phyloP scores from a whole-genome alignment of 1,140 invertebrate species.

The Drosophila cardini region DNA sequence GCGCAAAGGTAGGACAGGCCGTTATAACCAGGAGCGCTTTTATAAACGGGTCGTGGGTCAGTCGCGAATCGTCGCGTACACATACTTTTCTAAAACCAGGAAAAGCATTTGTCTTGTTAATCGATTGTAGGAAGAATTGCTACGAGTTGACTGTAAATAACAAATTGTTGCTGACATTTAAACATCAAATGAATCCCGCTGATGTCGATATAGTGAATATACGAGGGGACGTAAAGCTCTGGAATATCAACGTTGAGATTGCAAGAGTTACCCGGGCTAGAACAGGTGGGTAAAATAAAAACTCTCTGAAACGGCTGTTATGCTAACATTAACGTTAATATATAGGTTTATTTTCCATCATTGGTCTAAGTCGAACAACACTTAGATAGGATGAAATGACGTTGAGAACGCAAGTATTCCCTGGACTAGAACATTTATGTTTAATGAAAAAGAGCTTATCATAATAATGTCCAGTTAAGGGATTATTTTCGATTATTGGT shows the following conservation, averaged over 20 bases:
- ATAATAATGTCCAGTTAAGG: too few species aligned
- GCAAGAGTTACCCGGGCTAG: not conserved
- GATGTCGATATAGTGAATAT: constrained; percentile 84
- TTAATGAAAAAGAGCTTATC: too few species aligned
- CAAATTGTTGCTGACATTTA: constrained; percentile 77
- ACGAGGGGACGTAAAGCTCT: constrained; percentile 82
- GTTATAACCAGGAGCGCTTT: constrained; percentile 85
- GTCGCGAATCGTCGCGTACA: constrained; percentile 77
- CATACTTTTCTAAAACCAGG: constrained; percentile 83
- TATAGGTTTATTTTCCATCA: not conserved
- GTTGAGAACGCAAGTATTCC: too few species aligned
- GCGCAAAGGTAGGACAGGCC: constrained; percentile 66
- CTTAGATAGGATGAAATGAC: constrained; percentile 1
- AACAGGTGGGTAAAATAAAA: constrained; percentile 7
- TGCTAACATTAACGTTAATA: too few species aligned
- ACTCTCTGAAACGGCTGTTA: not conserved
- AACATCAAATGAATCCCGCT: constrained; percentile 63
- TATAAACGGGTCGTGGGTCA: constrained; percentile 82
- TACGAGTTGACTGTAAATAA: constrained; percentile 85
- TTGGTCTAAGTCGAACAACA: not conserved
- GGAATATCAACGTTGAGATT: constrained; percentile 55
- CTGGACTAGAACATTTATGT: too few species aligned
- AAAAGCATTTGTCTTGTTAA: constrained; percentile 77
- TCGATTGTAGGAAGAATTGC: constrained; percentile 61
- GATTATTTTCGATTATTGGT: too few species aligned